These are phyloP conservation scores for Botia kubotai DNA, from an alignment of 2,797 vertebrate species.

Conservation along the genomic window DNA sequence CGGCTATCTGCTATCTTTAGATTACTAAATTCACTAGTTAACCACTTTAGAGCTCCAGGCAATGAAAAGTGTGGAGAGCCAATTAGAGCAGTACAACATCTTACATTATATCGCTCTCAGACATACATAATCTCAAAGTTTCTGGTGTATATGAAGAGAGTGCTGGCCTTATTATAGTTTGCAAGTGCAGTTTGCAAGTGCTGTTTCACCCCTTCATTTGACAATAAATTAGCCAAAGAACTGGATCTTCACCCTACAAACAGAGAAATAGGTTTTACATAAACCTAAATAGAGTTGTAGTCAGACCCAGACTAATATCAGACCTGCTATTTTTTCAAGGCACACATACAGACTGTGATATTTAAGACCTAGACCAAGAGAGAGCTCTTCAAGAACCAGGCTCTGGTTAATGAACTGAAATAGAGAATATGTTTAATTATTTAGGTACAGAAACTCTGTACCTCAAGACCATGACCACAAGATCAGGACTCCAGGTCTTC, in stretches of 20 bases:
- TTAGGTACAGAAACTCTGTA: too few species aligned
- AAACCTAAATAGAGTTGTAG: neutral
- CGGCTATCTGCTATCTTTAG: conserved; percentile 28
- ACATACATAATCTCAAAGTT: neutral
- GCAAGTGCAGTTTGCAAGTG: neutral
- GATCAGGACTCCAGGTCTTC: too few species aligned
- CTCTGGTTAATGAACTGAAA: too few species aligned
- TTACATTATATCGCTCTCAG: neutral
- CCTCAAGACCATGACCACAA: too few species aligned
- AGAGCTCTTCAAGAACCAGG: too few species aligned
- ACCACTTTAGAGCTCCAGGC: conserved; percentile 5
- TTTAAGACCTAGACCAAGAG: too few species aligned
- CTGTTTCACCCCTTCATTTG: neutral
- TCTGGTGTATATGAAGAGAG: conserved; percentile 8
- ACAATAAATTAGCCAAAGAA: neutral
- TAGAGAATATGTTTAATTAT: too few species aligned
- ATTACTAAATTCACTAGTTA: conserved; percentile 8
- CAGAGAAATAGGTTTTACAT: neutral
- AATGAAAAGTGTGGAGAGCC: neutral
- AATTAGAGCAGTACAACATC: conserved; percentile 17
- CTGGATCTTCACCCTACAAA: neutral
- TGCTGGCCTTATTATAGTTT: neutral
- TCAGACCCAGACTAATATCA: neutral
- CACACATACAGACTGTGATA: neutral
- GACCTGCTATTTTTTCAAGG: neutral